phyloP scores from a whole-genome alignment of 2,888 invertebrate species.

The Coenonympha arcania region DNA sequence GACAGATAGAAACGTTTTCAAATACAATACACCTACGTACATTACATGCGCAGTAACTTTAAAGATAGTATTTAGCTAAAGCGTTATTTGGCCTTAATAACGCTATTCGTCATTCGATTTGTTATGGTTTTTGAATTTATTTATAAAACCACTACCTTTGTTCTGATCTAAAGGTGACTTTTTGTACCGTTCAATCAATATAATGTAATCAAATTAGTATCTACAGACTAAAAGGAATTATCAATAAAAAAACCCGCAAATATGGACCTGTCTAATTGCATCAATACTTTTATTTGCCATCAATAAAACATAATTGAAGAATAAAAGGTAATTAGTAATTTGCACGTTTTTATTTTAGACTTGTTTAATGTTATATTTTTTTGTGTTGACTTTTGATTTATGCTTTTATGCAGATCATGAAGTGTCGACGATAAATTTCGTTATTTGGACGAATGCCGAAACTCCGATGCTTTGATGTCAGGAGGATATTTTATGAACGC shows the following conservation, averaged over 20 bases:
- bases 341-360: constrained; percentile 32
- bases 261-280: constrained; percentile 52
- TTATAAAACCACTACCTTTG: no score
- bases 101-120: no score
- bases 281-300: constrained; percentile 35
- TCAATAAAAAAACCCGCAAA: constrained; percentile 39
- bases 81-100: no score
- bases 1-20: no score
- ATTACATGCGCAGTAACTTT: no score
- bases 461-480: constrained; percentile 39
- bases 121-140: constrained; percentile 4
- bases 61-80: no score
- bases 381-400: constrained; percentile 38
- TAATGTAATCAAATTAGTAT: constrained; percentile 47
- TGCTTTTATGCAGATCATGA: constrained; percentile 42
- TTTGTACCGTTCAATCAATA: constrained; percentile 19
- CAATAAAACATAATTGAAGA: constrained; percentile 41
- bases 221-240: constrained; percentile 41
- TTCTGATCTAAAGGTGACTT: neutral
- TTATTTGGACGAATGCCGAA: constrained; percentile 31
- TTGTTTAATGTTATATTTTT: constrained; percentile 29
- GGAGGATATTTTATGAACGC: constrained; percentile 44
- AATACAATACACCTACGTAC: no score
- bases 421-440: constrained; percentile 39
- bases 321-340: constrained; percentile 49